Percentiles rank a stretch among this genome's conserved stretches.
These are phyloP conservation scores for Drosophila testacea DNA, from an alignment of 2,888 invertebrate genomes.

Conservation along the genomic window DNA sequence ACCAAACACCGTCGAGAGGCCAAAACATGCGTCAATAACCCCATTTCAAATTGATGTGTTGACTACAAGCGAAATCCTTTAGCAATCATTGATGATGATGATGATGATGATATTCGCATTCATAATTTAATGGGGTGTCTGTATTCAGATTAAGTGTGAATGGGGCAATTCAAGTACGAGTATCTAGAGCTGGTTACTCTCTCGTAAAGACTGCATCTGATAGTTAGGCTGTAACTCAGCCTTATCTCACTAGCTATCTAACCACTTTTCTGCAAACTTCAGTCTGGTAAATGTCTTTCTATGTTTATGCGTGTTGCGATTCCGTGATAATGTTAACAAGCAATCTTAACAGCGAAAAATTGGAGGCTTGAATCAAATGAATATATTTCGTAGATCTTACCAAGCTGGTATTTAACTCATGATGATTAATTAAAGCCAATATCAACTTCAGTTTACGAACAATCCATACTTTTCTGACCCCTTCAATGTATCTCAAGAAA, in stretches of 20 bases:
- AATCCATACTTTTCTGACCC: not conserved
- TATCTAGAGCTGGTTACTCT: slow-evolving; percentile 12
- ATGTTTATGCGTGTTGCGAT: slow-evolving; percentile 32
- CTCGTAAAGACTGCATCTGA: slow-evolving; percentile 23
- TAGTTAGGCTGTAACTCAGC: slow-evolving; percentile 35
- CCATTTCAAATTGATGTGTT: slow-evolving; percentile 62
- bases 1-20: slow-evolving; percentile 49
- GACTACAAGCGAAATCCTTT: slow-evolving; percentile 54
- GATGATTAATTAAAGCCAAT: not conserved
- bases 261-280: slow-evolving; percentile 55
- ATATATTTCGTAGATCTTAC: not conserved
- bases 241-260: slow-evolving; percentile 56
- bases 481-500: not conserved
- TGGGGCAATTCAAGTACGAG: slow-evolving; percentile 10
- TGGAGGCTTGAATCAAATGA: not conserved
- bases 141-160: slow-evolving; percentile 11
- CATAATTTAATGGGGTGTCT: slow-evolving; percentile 44
- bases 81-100: slow-evolving; percentile 32
- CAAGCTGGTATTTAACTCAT: not conserved
- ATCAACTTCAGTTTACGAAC: not conserved
- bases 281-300: slow-evolving; percentile 19
- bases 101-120: slow-evolving; percentile 42
- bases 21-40: slow-evolving; percentile 80
- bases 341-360: too few relatives aligned
- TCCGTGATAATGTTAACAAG: slow-evolving; percentile 22